Percentiles rank a stretch among this genome's conserved stretches.
Evolutionary conservation across 2,113 vertebrate species (phyloP).

Genomic region (Seriola aureovittata): DNA sequence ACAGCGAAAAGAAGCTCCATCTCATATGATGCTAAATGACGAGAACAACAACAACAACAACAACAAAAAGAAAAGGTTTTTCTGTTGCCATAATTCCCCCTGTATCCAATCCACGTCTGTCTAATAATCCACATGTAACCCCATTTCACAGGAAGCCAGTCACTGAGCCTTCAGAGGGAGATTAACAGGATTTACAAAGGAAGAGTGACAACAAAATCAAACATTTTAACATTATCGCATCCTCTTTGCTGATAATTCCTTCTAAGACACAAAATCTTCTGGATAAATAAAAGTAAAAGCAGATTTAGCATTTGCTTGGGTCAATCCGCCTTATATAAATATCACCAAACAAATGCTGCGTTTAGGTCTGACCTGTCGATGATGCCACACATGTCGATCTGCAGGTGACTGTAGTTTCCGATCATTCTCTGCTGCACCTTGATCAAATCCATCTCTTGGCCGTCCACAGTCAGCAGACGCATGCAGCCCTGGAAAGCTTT

Average conservation of each 20-base stretch:
- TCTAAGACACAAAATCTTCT: neutral
- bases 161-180: constrained; percentile 6
- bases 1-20: neutral
- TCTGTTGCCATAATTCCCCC: constrained; percentile 1
- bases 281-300: neutral
- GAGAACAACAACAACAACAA: neutral
- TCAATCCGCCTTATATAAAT: neutral
- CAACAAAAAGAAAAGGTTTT: constrained; percentile 12
- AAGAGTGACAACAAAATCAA: neutral
- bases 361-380: constrained; percentile 88
- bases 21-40: constrained; percentile 26
- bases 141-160: constrained; percentile 25
- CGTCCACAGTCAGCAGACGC: constrained; percentile 86
- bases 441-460: constrained; percentile 87
- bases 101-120: constrained; percentile 14
- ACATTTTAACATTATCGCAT: neutral
- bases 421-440: constrained; percentile 88
- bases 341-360: neutral
- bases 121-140: constrained; percentile 32
- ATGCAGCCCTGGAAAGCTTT: constrained; percentile 92
- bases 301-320: neutral
- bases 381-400: constrained; percentile 94
- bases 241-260: neutral
- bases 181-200: constrained; percentile 18
- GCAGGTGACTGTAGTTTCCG: constrained; percentile 92